phyloP scores from a whole-genome alignment of 2,797 vertebrate species.

The Todus mexicanus region DNA sequence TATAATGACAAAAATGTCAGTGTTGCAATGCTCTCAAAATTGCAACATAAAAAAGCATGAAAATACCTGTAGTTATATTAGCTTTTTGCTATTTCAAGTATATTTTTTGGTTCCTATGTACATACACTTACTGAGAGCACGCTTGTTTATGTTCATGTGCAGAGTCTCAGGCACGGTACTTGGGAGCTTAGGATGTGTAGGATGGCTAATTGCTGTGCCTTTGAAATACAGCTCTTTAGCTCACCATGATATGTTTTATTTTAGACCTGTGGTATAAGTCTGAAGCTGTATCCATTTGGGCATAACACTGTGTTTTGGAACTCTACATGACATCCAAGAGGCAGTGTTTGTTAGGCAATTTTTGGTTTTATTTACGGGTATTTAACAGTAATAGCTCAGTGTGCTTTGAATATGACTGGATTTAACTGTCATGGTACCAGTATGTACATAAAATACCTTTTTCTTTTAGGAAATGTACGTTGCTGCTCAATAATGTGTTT shows the following conservation, averaged over 20 bases:
- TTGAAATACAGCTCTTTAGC: neutral
- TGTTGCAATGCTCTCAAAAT: neutral
- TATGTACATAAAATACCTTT: neutral
- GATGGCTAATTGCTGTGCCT: neutral
- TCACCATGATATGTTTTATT: neutral
- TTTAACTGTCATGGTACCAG: neutral
- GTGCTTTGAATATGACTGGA: neutral
- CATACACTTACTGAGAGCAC: neutral
- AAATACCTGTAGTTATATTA: neutral
- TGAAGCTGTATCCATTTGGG: neutral
- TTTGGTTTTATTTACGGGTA: neutral
- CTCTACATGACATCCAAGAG: neutral
- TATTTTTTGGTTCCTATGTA: neutral
- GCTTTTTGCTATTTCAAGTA: neutral
- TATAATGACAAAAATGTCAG: neutral
- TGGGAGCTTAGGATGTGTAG: neutral
- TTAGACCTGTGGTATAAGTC: neutral
- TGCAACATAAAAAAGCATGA: neutral
- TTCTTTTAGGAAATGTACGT: slow-evolving; percentile 81
- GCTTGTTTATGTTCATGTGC: neutral
- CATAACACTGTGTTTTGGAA: neutral
- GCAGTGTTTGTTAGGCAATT: neutral
- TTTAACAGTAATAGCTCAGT: neutral
- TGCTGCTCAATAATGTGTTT: slow-evolving; percentile 88
- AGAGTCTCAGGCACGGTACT: neutral